These are phyloP conservation scores for Elysia chlorotica DNA, from an alignment of 1,140 invertebrate species.

Conservation along the genomic window DNA sequence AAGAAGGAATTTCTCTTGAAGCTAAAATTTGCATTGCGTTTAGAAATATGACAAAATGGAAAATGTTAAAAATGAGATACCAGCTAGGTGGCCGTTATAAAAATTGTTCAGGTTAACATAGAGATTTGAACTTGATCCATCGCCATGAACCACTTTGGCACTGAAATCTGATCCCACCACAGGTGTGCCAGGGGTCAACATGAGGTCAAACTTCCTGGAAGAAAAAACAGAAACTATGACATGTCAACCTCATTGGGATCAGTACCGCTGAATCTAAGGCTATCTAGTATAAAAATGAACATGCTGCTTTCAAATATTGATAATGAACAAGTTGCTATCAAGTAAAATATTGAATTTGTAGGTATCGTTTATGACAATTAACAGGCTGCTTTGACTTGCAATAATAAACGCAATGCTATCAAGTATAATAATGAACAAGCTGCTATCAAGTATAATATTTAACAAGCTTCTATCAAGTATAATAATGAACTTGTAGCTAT, in stretches of 20 bases:
- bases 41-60: too few species aligned
- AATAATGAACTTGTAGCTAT: background rate
- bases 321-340: background rate
- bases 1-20: background rate
- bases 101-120: constrained; percentile 17
- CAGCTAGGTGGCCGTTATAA: constrained; percentile 14
- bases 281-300: background rate
- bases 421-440: background rate
- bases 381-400: background rate
- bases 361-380: background rate
- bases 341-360: background rate
- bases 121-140: constrained; percentile 3
- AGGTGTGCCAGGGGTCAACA: constrained; percentile 12
- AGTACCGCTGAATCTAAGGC: background rate
- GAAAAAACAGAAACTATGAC: background rate
- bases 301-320: background rate
- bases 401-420: background rate
- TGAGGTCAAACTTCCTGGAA: constrained; percentile 12
- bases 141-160: constrained; percentile 6
- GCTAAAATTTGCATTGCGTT: too few species aligned
- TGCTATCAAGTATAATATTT: too few species aligned
- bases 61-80: background rate
- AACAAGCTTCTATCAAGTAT: background rate
- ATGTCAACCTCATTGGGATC: background rate
- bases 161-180: constrained; percentile 2